Conservation (phyloP, 1,140 invertebrate species). For the Drosophila virilis region DNA sequence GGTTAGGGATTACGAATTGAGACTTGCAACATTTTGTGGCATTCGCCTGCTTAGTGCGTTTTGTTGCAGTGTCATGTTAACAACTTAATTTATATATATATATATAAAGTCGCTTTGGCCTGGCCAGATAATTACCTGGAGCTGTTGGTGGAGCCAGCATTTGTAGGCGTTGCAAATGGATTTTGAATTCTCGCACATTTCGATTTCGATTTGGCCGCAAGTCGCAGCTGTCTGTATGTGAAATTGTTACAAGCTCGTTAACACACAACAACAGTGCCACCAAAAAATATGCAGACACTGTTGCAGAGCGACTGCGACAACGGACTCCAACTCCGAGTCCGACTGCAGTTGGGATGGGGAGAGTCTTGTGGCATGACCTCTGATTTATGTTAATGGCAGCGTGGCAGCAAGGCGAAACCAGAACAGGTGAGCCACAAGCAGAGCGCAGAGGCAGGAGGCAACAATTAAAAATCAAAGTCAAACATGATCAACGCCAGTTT, state of each 20-base stretch:
- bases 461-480: constrained; percentile 83
- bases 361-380: constrained; percentile 66
- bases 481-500: constrained; percentile 83
- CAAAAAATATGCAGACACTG: constrained; percentile 46
- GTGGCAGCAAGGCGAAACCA: constrained; percentile 41
- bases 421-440: constrained; percentile 47
- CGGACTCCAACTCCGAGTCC: not conserved
- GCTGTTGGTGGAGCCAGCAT: constrained; percentile 34
- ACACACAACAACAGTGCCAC: constrained; percentile 77
- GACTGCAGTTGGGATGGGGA: too few relatives aligned
- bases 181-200: constrained; percentile 79
- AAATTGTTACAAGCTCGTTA: constrained; percentile 83
- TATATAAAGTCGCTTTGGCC: constrained; percentile 15
- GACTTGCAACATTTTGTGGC: constrained; percentile 32
- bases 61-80: constrained; percentile 79
- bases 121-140: constrained; percentile 61
- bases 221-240: constrained; percentile 56
- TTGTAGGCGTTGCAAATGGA: constrained; percentile 80
- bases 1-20: not conserved
- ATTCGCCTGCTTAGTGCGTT: constrained; percentile 44
- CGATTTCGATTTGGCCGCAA: constrained; percentile 38
- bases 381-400: constrained; percentile 81
- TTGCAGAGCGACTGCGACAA: constrained; percentile 4
- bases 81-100: constrained; percentile 78
- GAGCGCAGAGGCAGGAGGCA: constrained; percentile 53